Evolutionary conservation across 2,113 vertebrate genomes (phyloP).

Genomic region (Salvelinus fontinalis): DNA sequence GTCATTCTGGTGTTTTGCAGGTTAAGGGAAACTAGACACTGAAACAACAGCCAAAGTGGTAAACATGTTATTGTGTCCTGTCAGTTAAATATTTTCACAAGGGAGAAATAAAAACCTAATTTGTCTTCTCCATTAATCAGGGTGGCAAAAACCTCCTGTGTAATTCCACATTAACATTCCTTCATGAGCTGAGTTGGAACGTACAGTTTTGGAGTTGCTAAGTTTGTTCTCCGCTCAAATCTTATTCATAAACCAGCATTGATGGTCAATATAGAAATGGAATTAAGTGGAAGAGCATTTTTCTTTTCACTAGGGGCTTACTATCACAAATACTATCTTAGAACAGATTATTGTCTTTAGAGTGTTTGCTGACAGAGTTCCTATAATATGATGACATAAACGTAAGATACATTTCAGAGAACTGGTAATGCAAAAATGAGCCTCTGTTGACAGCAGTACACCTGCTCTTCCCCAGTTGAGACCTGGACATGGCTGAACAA

Average conservation of each 20-base stretch:
- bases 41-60: constrained; percentile 30
- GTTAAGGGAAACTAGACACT: constrained; percentile 36
- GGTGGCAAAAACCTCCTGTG: no score
- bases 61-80: constrained; percentile 46
- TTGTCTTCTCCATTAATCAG: no score
- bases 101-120: no score
- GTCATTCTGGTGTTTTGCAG: neutral
- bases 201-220: no score
- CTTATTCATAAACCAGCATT: no score
- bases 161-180: no score
- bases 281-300: no score
- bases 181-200: no score
- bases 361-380: constrained; percentile 48
- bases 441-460: constrained; percentile 59
- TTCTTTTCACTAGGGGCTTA: no score
- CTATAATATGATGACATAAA: constrained; percentile 58
- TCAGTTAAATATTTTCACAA: neutral
- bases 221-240: no score
- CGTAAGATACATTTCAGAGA: constrained; percentile 35
- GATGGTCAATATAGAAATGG: no score
- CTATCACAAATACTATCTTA: neutral
- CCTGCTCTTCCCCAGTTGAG: constrained; percentile 49
- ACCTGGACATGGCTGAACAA: constrained; percentile 26
- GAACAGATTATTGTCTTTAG: constrained; percentile 34
- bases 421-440: constrained; percentile 49